Base-by-base conservation (phyloP, 1,140 invertebrate genomes). In the Drosophila watanabei region DNA sequence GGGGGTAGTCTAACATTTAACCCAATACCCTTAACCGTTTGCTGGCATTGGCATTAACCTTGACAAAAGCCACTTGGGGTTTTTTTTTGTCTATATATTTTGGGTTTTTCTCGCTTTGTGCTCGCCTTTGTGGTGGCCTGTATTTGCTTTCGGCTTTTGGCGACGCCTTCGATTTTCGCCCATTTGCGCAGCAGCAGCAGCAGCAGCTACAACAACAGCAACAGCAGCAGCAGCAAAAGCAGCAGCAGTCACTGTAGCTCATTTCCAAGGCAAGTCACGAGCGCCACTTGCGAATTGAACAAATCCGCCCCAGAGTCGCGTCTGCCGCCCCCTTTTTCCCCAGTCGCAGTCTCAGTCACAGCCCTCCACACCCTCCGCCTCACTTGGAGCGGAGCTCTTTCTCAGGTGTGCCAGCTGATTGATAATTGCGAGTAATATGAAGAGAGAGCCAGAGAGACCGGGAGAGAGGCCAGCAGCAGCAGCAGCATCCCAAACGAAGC, bases 181-280 rank as follows among this genome's bases (percentile, higher is more conserved):
- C 68, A 73, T 60, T 72, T 75, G 69, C 68, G 64, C 69, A 73
- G 71, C 71, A 56, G 56, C 63, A 56, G 1, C 33, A 37, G 52
- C 32, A 20, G 9, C 66, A 70, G 9, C 66, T 58, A 30, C 30
- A 33, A 30, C 24, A 28, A 9, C n/a, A 13, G 46, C 20, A 24
- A 24, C 24, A 24, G 24, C 30, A 35, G 51, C 33, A 37, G 20
- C 35, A 28, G 20, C 14, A 14, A 24, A 20, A 28, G 18, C 30
- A 35, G 51, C 33, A 37, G 20, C 35, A 28, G 20, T 9, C 20
- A 24, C 35, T 39, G 18, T 60, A 70, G 61, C 54, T 71, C 45
- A 89, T 89, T 89, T 90, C 75, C 64, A 90, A 89, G 85, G 85
- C 85, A 81, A 89, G 86, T 89, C 85, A 89, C 85, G 85, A 89